Evolutionary conservation across 2,888 invertebrate genomes (phyloP), one percentile per base, ranked within the genome.

Genomic region (Lysandra coridon): DNA sequence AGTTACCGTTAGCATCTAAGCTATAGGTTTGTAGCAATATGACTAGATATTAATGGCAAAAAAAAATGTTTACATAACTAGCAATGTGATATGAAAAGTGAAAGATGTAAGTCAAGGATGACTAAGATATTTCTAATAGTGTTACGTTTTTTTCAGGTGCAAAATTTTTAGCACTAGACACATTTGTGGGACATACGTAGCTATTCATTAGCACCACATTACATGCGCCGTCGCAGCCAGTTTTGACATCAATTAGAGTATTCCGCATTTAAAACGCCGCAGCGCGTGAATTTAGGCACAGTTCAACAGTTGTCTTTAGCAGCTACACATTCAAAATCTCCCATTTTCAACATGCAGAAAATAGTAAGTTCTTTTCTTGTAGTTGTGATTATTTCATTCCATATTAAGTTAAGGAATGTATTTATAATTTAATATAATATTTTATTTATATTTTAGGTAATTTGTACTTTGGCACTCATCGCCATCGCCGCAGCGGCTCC

Each of bases 181-280:
- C 83, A 83, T 88, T 87, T 84, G 86, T 88, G 82, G 86, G 87
- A 85, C 87, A 84, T 80, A 80, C 83, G 85, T 84, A 85, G 88
- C 85, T 88, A 84, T 86, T 86, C 82, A 92, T 94, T 94, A 94
- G 91, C 93, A 92, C 92, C 84, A 81, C 83, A 85, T 90, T 90
- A 89, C 87, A 86, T 83, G 82, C 81, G 82, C 75, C 78, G 78
- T 75, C 85, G 85, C 82, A 86, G 83, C 85, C 82, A 86, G 88
- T 92, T 89, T 91, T 90, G 91, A 86, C 90, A 92, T 85, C 88
- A 85, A 87, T 87, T 85, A 87, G 85, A 82, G 85, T 84, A 69
- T 69, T 37, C 83, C 86, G 85, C 84, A 86, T 89, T 91, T 91
- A 91, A 85, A 91, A 89, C 82, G 85, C 84, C 81, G 78, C 79